Conservation (phyloP, 2,888 invertebrate genomes). For the Resseliella maxima region DNA sequence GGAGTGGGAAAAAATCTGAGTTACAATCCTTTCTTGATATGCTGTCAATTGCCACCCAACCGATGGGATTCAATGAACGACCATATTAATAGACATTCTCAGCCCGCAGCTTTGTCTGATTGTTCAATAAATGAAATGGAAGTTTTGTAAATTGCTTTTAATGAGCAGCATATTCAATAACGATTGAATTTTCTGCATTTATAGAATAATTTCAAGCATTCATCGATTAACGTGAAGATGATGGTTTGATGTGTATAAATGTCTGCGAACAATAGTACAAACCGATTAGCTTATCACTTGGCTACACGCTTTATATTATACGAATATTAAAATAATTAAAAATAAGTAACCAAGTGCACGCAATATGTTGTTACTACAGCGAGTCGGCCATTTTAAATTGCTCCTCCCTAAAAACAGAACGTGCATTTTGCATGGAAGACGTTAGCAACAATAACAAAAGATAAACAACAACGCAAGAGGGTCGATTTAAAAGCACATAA, state of each 20-base stretch:
- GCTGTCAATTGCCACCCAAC: background rate
- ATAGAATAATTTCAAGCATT: background rate
- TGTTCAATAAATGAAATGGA: background rate
- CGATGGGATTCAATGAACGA: background rate
- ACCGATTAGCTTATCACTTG: conserved; percentile 10
- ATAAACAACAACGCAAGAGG: background rate
- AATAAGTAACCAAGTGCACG: background rate
- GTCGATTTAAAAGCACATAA: background rate
- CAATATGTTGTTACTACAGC: conserved; percentile 34
- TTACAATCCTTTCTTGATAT: conserved; percentile 13
- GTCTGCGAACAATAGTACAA: background rate
- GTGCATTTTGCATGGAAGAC: background rate
- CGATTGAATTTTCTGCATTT: conserved; percentile 40
- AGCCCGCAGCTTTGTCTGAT: conserved; percentile 4
- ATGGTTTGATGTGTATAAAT: background rate
- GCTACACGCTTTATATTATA: conserved; percentile 9
- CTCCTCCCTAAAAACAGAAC: background rate
- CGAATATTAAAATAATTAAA: conserved; percentile 31
- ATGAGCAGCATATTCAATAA: background rate
- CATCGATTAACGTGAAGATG: background rate
- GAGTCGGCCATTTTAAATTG: conserved; percentile 49
- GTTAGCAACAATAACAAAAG: background rate
- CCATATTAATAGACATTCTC: background rate
- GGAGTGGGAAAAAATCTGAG: background rate
- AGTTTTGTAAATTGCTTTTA: conserved; percentile 4